Base-by-base conservation (phyloP, 1,140 invertebrate species). In the Anoplolepis gracilipes region DNA sequence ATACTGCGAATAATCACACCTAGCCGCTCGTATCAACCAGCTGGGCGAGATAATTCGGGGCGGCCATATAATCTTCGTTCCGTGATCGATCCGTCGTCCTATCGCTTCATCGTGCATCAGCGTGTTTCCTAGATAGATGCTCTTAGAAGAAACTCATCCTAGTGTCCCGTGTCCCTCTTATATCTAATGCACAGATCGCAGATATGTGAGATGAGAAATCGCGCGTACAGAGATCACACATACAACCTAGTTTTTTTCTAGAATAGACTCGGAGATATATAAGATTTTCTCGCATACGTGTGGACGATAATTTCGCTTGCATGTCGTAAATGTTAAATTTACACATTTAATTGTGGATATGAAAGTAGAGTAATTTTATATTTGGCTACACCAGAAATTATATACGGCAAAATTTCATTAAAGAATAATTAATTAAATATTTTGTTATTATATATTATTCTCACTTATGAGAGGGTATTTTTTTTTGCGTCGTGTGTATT, bases 1-100 rank as follows among this genome's bases (percentile, higher is more conserved):
- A 81, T 81, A 81, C 65, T 49, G 64, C 13, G 42, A 55, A 65
- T 81, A 81, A 81, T 81, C 78, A 72, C 78, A 72, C 49, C n/a
- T 55, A 22, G 46, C 33, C 22, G 62, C 62, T 28, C 30, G 49
- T 72, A 81, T 81, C 69, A 81, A n/a, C 25, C 78, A 42, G 46
- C 49, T 70, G 65, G 46, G 25, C 33, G 49, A 81, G 78, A 81
- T 81, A 81, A 81, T 81, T 72, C 49, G 78, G 33, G 30, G 49
- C 30, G 22, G 65, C 11, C 65, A 28, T 72, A 72, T 57, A 81
- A 81, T 81, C 78, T 72, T 72, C 33, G 49, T 81, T 72, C 49
- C 49, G 49, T 30, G 4, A 16, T 57, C 67, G 33, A 55, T 25
- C 0, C 1, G 28, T 16, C 46, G 39, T 13, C 8, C 11, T 81